Evolutionary conservation across 2,113 vertebrate genomes (phyloP), one percentile per base, ranked within the genome.

Genomic region (Eulemur rufifrons): DNA sequence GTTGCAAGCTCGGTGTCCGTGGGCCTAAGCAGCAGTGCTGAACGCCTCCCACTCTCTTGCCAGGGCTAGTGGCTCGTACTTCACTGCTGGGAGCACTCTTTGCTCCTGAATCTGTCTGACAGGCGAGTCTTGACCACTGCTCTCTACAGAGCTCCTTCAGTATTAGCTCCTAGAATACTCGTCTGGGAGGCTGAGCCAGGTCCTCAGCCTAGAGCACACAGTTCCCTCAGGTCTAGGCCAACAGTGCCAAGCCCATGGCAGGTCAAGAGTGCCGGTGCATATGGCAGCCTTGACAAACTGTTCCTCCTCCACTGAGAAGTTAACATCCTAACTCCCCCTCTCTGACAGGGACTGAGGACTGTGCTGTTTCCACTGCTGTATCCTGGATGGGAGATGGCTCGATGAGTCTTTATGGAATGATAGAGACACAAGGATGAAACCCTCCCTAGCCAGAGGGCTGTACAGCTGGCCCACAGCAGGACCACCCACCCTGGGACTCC

Each of bases 311-410:
- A 2, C 0, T 6, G 11, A 56, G 37, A n/a, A 37, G 34, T 42
- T 0, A 59, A 86, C 2, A 1, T 12, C 73, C 23, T 4, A 8
- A 37, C 0, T 1, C 34, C 11, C 2, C n/a, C 23, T 17, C 42
- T 29, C 42, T 7, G 27, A 39, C 74, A 78, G 32, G 47, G 76
- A 7, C 50, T 8, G 42, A 32, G 52, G 47, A 27, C 80, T 39
- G 29, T 20, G 20, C 13, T 15, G 29, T 29, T 63, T 47, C 45
- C 25, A 47, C 9, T 8, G 10, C 52, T 42, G 29, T 8, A 45
- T 59, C n/a, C 77, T 13, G 14, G 32, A 34, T 50, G 8, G 1
- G 27, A 85, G 27, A 34, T 11, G 12, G 50, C 27, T 84, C 34
- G 8, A 23, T 5, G 10, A 45, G 14, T 37, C 29, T 39, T 52